Percentiles rank a stretch among this genome's conserved stretches.
These are phyloP conservation scores for Lepidotrigona ventralis DNA, from an alignment of 1,140 invertebrate genomes.

Conservation along the genomic window DNA sequence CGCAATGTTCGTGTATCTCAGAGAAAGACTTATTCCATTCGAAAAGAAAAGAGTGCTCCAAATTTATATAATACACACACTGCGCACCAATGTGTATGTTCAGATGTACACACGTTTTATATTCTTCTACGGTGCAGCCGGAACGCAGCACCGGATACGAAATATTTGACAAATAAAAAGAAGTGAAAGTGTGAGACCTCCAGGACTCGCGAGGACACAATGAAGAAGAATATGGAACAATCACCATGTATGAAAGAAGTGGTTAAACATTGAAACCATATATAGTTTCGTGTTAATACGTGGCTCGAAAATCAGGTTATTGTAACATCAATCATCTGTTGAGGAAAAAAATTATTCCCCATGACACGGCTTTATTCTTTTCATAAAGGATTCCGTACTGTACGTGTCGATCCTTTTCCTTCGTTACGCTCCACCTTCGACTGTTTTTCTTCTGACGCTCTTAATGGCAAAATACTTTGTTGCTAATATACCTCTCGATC, in stretches of 20 bases:
- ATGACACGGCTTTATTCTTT: constrained; percentile 43
- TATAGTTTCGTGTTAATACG: background rate
- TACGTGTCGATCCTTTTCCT: constrained; percentile 13
- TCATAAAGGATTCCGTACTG: constrained; percentile 1
- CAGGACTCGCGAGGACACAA: background rate
- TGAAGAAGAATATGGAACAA: background rate
- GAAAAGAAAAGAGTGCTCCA: too few species aligned
- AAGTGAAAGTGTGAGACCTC: background rate
- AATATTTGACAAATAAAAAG: background rate
- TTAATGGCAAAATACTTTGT: constrained; percentile 29
- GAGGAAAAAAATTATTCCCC: constrained; percentile 30
- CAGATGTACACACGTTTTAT: background rate
- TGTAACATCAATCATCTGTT: constrained; percentile 30
- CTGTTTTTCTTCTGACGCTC: background rate
- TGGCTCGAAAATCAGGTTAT: background rate
- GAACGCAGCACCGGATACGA: background rate
- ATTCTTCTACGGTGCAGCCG: background rate
- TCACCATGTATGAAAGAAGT: background rate
- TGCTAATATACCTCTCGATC: background rate
- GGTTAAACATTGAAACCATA: background rate
- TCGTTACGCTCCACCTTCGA: constrained; percentile 3
- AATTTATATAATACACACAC: too few species aligned
- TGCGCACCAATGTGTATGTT: background rate
- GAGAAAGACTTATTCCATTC: too few species aligned
- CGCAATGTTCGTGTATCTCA: too few species aligned